Base-by-base conservation (phyloP, 2,113 vertebrate species). In the Ascaphus truei region DNA sequence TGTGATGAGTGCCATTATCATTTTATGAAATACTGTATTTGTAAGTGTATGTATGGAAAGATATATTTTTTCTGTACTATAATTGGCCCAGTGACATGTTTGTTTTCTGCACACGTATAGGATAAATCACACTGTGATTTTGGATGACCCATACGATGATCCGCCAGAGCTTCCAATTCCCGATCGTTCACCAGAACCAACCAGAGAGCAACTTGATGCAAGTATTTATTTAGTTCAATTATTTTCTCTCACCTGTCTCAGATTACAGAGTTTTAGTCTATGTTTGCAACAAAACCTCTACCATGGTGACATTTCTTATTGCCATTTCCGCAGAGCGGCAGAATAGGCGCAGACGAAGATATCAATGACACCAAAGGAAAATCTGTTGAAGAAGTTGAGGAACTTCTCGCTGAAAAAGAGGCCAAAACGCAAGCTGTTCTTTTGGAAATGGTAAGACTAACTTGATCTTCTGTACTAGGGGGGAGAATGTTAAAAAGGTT, bases 141-240 rank as follows among this genome's bases (percentile, higher is more conserved):
- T 98, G 75, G 96, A 98, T 29, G 97, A 99, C 76, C 96, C 96
- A 0, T 98, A 95, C 77, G 95, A 98, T 77, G 97, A 99, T 56
- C 96, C 96, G 3, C 79, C 90, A 41, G 90, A 90, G 71, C 83
- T 99, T 52, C 81, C 83, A 11, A 78, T 98, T 72, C 96, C 96
- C 3, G 95, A 98, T 79, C 82, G 87, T 25, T 99, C 97, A 2
- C 97, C 97, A 36, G 95, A 98, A 62, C 96, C 97, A 36, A 98
- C 93, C 7, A 95, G 86, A 75, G 92, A 95, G 10, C 96, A 99
- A 73, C 82, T 98, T 0, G 94, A 99, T 75, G 97, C 98, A 76
- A 95, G 95, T 91, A 25, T 52, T 66, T 18, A 2, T 11, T 23
- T 1, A 13, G 4, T 13, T 25, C 30, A 37, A 13, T n/a, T n/a